These are phyloP conservation scores for Amphibalanus amphitrite DNA, from an alignment of 1,140 invertebrate genomes.

Conservation along the genomic window DNA sequence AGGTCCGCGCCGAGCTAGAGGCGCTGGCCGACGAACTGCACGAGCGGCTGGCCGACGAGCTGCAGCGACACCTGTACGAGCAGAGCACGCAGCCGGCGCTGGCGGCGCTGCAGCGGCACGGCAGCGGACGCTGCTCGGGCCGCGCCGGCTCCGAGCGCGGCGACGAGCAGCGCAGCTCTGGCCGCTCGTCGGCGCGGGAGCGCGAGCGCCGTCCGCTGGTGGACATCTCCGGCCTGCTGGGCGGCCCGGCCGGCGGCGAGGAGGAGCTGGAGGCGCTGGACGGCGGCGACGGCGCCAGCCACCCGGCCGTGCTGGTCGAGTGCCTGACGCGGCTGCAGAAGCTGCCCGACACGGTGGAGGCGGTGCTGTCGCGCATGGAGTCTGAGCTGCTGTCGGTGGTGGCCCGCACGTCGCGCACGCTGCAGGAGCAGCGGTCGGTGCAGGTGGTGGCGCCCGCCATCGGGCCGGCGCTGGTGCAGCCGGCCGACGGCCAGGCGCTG, in stretches of 20 bases:
- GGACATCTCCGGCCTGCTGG: slow-evolving; percentile 3
- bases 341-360: slow-evolving; percentile 65
- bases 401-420: slow-evolving; percentile 40
- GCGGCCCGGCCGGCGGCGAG: slow-evolving; percentile 10
- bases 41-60: slow-evolving; percentile 33
- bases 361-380: slow-evolving; percentile 42
- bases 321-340: slow-evolving; percentile 68
- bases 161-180: not conserved
- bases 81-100: slow-evolving; percentile 38
- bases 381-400: slow-evolving; percentile 54
- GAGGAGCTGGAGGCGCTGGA: slow-evolving; percentile 41
- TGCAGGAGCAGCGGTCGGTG: slow-evolving; percentile 35
- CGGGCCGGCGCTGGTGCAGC: slow-evolving; percentile 18
- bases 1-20: slow-evolving; percentile 51
- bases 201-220: not conserved
- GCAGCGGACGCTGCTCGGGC: slow-evolving; percentile 27
- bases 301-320: slow-evolving; percentile 66
- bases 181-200: not conserved
- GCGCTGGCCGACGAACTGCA: slow-evolving; percentile 17
- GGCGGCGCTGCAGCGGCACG: slow-evolving; percentile 35
- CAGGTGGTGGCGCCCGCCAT: slow-evolving; percentile 8
- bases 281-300: slow-evolving; percentile 35
- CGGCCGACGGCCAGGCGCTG: slow-evolving; percentile 17
- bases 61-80: slow-evolving; percentile 55
- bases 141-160: too few species aligned